phyloP scores from a whole-genome alignment of 2,113 vertebrate genomes.

The Myrmecophaga tridactyla region DNA sequence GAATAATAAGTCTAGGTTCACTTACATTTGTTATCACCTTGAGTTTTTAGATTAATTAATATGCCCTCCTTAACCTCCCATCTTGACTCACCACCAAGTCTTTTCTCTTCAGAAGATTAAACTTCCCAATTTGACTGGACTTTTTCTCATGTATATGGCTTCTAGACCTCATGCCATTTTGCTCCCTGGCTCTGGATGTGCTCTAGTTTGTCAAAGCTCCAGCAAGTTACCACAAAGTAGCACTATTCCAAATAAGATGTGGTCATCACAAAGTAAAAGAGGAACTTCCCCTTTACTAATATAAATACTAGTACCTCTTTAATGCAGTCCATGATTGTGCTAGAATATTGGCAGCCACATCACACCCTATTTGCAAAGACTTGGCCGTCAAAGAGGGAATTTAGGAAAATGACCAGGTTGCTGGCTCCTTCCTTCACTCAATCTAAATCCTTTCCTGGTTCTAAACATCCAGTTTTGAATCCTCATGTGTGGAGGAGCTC shows the following conservation, averaged over 20 bases:
- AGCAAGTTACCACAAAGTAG: not conserved
- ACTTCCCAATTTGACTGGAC: not conserved
- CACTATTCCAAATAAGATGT: not conserved
- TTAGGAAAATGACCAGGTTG: not conserved
- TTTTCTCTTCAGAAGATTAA: constrained; percentile 26
- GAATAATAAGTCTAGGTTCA: not conserved
- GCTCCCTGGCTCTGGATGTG: not conserved
- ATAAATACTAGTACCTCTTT: not conserved
- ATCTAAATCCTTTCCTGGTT: not conserved
- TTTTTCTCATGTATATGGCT: not conserved
- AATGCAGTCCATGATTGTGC: not conserved
- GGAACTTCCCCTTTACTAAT: not conserved
- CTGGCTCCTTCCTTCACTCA: not conserved
- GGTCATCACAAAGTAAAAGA: not conserved
- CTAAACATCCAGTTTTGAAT: not conserved
- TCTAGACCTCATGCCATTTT: not conserved
- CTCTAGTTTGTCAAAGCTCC: not conserved
- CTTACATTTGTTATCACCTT: not conserved
- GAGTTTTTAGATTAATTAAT: not conserved
- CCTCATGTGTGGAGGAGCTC: not conserved
- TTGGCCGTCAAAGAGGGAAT: not conserved
- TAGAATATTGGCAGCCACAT: not conserved
- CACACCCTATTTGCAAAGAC: not conserved
- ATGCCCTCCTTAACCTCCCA: not conserved
- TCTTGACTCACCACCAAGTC: not conserved